Conservation (phyloP, 2,888 invertebrate genomes). For the Zaprionus bogoriensis region DNA sequence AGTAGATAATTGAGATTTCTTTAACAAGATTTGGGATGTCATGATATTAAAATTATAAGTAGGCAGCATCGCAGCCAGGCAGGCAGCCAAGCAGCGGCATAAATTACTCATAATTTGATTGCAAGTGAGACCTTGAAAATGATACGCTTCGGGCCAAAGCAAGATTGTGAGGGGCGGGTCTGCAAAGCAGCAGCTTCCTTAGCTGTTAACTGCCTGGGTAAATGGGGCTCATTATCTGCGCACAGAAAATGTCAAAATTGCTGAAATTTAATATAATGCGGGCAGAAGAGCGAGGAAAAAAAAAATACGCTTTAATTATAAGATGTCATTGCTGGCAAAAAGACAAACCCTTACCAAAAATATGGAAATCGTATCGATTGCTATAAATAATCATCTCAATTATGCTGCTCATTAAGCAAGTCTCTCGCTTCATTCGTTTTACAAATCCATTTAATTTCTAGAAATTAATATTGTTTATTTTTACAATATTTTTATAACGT, state of each 20-base stretch:
- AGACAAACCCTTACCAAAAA: not conserved
- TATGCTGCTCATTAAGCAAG: constrained; percentile 38
- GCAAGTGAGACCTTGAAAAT: constrained; percentile 64
- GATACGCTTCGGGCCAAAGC: constrained; percentile 37
- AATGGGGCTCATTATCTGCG: constrained; percentile 40
- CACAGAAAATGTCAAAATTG: constrained; percentile 34
- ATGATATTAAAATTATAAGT: constrained; percentile 66
- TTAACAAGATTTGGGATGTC: constrained; percentile 74
- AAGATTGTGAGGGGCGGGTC: not conserved
- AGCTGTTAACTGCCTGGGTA: not conserved
- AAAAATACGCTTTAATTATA: constrained; percentile 28
- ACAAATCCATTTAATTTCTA: constrained; percentile 1
- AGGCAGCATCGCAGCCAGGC: constrained; percentile 32
- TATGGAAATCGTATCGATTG: too few relatives aligned
- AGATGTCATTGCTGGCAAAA: constrained; percentile 6
- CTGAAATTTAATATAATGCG: constrained; percentile 40
- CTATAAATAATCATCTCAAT: constrained; percentile 36
- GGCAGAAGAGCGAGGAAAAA: not conserved
- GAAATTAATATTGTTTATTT: not conserved
- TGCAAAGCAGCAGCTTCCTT: not conserved
- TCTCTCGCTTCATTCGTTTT: constrained; percentile 2
- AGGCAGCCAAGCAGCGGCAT: constrained; percentile 45
- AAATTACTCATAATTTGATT: constrained; percentile 75
- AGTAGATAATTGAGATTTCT: constrained; percentile 78
- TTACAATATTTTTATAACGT: too few relatives aligned